Evolutionary conservation across 2,113 vertebrate genomes (phyloP), one percentile per base, ranked within the genome.

Genomic region (Oxyruncus cristatus): DNA sequence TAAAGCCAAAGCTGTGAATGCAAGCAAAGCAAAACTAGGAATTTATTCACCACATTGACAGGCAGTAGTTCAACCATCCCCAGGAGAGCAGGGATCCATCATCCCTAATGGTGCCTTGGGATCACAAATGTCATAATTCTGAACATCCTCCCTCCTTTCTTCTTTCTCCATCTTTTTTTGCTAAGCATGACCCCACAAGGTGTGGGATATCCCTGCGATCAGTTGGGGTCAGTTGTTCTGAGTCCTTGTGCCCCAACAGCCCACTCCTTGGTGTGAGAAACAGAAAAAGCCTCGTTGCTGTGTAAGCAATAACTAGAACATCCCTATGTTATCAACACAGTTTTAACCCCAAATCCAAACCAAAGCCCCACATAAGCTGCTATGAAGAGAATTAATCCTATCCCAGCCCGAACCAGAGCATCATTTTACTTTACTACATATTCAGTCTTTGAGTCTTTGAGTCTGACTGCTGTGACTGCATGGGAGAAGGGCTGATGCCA

Each of bases 41-140:
- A 65, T 70, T 74, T 0, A 8, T 41, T 26, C 28, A 5, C 23
- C 18, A 2, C 14, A 3, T 5, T 1, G 5, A 35, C 58, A 67
- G 30, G 33, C 33, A 37, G 65, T 41, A 27, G 44, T 42, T 80
- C 37, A 21, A 14, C 30, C 12, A n/a, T 28, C n/a, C 11, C 20
- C 52, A 35, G 42, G 56, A 52, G 8, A 72, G 32, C 20, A 42
- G 26, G 23, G 11, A 17, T 72, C 37, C 11, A 2, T 17, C 35
- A 5, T 1, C 0, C 1, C 0, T 33, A 24, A 15, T 3, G 1
- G 28, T 35, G 15, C 8, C 26, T 44, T 46, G 44, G 28, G 12
- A 14, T 33, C 18, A 55, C 27, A 50, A 28, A 41, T 8, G 3
- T 18, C 28, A 2, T 28, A 17, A 41, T 16, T 55, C 15, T 24